Percentiles rank a stretch among this genome's conserved stretches.
Evolutionary conservation across 2,888 invertebrate genomes (phyloP).

Genomic region (Leptopilina myrica): DNA sequence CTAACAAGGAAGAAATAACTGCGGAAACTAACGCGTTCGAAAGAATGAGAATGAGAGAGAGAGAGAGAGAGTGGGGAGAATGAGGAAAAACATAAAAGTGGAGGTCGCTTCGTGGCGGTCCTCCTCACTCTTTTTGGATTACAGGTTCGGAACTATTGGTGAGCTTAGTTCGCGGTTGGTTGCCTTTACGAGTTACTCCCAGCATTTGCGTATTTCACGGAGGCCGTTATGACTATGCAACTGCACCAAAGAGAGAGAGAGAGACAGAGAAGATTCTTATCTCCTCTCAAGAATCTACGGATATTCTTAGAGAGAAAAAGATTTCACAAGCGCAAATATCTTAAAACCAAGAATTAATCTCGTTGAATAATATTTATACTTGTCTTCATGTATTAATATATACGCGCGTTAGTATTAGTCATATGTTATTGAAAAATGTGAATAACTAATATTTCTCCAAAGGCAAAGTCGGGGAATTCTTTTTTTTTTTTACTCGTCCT

Average conservation of each 20-base stretch:
- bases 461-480: too few species aligned
- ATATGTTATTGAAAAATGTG: too few species aligned
- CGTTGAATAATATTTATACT: too few species aligned
- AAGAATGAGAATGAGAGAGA: slow-evolving; percentile 44
- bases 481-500: too few species aligned
- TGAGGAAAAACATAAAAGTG: slow-evolving; percentile 42
- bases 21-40: neutral
- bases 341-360: slow-evolving; percentile 20
- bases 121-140: slow-evolving; percentile 58
- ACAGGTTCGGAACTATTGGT: slow-evolving; percentile 61
- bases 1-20: slow-evolving; percentile 18
- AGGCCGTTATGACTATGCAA: slow-evolving; percentile 63
- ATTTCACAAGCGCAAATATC: slow-evolving; percentile 43
- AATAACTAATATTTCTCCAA: too few species aligned
- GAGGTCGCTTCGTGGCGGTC: slow-evolving; percentile 52
- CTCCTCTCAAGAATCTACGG: slow-evolving; percentile 61
- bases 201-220: slow-evolving; percentile 68
- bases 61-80: neutral
- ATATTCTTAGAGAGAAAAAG: slow-evolving; percentile 53
- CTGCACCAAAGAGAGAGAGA: slow-evolving; percentile 46
- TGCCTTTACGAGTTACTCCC: slow-evolving; percentile 66
- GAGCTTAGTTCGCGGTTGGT: slow-evolving; percentile 66
- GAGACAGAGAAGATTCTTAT: slow-evolving; percentile 52
- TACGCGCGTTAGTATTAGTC: too few species aligned
- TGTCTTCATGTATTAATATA: too few species aligned